Conservation (phyloP, 2,888 invertebrate species). For the Tipula helvola region DNA sequence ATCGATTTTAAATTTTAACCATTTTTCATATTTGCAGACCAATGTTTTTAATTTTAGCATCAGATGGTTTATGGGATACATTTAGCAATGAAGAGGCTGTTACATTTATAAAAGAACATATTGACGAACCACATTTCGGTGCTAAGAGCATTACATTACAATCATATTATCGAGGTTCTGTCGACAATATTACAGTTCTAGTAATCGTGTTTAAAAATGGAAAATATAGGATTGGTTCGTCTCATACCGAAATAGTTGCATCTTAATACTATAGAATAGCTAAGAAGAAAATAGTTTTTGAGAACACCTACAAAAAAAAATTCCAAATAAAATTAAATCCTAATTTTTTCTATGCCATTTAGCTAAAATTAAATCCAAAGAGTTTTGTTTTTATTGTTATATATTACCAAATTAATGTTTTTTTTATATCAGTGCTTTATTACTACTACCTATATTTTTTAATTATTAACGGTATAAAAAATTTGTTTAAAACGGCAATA, state of each 20-base stretch:
- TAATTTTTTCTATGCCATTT: background rate
- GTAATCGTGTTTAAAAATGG: slow-evolving; percentile 66
- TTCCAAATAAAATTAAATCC: background rate
- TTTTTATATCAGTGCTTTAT: background rate
- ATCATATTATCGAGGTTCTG: slow-evolving; percentile 82
- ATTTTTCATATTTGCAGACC: slow-evolving; percentile 38
- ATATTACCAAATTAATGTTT: background rate
- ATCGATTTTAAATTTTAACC: slow-evolving; percentile 13
- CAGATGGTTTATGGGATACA: slow-evolving; percentile 95
- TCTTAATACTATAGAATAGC: background rate
- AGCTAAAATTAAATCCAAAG: background rate
- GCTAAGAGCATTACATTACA: slow-evolving; percentile 84
- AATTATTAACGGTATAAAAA: background rate
- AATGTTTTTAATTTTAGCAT: slow-evolving; percentile 81
- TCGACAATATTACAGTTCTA: slow-evolving; percentile 91
- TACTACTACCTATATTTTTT: background rate
- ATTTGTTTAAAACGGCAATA: background rate
- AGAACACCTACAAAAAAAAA: background rate
- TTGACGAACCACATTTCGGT: slow-evolving; percentile 77
- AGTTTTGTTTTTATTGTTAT: background rate
- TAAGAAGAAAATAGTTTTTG: background rate
- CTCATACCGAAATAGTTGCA: background rate
- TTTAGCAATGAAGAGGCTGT: slow-evolving; percentile 92
- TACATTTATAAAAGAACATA: slow-evolving; percentile 70
- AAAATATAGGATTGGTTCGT: slow-evolving; percentile 26